Percentiles rank a stretch among this genome's conserved stretches.
phyloP scores from a whole-genome alignment of 64 coral and sea anemone species.

The Montipora capricornis region DNA sequence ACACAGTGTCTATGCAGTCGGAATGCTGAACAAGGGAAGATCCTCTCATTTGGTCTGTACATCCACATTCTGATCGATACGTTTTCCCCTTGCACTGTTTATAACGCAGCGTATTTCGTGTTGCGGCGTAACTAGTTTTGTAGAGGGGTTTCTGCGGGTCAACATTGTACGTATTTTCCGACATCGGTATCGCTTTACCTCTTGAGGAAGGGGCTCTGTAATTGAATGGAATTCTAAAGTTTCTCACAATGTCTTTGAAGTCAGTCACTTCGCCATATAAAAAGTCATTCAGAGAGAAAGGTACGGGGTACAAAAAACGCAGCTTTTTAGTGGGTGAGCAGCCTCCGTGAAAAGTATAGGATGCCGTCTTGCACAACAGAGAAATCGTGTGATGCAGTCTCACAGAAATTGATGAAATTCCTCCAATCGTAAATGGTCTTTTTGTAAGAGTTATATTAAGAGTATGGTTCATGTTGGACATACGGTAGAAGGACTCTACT shows the following conservation, averaged over 20 bases:
- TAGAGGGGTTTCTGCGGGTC: slow-evolving; percentile 91
- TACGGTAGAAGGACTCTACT: slow-evolving; percentile 24
- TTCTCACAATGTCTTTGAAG: slow-evolving; percentile 72
- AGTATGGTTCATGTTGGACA: slow-evolving; percentile 66
- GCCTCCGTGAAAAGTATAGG: slow-evolving; percentile 80
- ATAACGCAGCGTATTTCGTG: slow-evolving; percentile 83
- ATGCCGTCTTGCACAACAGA: slow-evolving; percentile 70
- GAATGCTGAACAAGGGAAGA: slow-evolving; percentile 83
- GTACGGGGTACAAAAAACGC: slow-evolving; percentile 79
- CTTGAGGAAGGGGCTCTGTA: slow-evolving; percentile 95
- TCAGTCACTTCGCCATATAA: slow-evolving; percentile 51
- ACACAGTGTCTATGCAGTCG: slow-evolving; percentile 92
- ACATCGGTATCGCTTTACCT: slow-evolving; percentile 94
- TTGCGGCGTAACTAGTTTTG: slow-evolving; percentile 74
- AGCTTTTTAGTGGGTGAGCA: slow-evolving; percentile 90
- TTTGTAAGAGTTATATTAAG: slow-evolving; percentile 67
- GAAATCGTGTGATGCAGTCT: slow-evolving; percentile 74
- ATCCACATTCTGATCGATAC: slow-evolving; percentile 81
- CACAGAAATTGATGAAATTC: slow-evolving; percentile 79
- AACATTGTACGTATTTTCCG: slow-evolving; percentile 89
- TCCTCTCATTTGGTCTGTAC: slow-evolving; percentile 69
- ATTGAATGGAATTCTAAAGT: slow-evolving; percentile 81
- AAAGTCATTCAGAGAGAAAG: slow-evolving; percentile 54
- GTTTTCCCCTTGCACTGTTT: slow-evolving; percentile 86
- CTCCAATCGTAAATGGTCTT: slow-evolving; percentile 76